Conservation (phyloP, 2,888 invertebrate species). For the Spodoptera picta region DNA sequence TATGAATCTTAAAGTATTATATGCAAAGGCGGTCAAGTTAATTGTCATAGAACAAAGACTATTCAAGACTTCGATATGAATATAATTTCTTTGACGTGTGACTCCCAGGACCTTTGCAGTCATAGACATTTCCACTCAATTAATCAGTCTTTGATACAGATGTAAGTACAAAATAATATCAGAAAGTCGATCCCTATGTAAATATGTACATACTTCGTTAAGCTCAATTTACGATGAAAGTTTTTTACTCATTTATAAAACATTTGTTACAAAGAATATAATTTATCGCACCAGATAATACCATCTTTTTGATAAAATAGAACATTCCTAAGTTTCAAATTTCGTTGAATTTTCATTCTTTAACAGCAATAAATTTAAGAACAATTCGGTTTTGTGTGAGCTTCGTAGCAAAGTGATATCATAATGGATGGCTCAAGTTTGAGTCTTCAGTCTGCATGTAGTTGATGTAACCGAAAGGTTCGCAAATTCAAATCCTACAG, state of each 20-base stretch:
- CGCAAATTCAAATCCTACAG: too few relatives aligned
- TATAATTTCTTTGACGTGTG: too few relatives aligned
- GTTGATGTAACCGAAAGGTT: too few relatives aligned
- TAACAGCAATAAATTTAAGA: background rate
- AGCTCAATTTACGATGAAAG: slow-evolving; percentile 23
- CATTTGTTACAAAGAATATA: slow-evolving; percentile 14
- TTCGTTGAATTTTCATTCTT: slow-evolving; percentile 1
- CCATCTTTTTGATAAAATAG: background rate
- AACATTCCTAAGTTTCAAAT: background rate
- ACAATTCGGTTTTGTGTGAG: background rate
- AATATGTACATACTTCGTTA: slow-evolving; percentile 15
- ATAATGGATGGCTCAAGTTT: background rate
- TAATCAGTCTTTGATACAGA: slow-evolving; percentile 21
- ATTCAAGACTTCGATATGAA: too few relatives aligned
- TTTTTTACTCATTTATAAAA: slow-evolving; percentile 27
- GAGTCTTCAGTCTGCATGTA: background rate
- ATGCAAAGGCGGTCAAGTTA: too few relatives aligned
- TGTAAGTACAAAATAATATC: slow-evolving; percentile 25
- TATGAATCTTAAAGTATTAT: too few relatives aligned
- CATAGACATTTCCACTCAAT: slow-evolving; percentile 19
- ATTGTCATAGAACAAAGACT: too few relatives aligned
- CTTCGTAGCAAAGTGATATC: background rate
- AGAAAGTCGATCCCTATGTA: slow-evolving; percentile 14
- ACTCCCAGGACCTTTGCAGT: too few relatives aligned
- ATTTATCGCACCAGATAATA: background rate